Evolutionary conservation across 1,140 invertebrate genomes (phyloP).

Genomic region (Cataglyphis hispanica): DNA sequence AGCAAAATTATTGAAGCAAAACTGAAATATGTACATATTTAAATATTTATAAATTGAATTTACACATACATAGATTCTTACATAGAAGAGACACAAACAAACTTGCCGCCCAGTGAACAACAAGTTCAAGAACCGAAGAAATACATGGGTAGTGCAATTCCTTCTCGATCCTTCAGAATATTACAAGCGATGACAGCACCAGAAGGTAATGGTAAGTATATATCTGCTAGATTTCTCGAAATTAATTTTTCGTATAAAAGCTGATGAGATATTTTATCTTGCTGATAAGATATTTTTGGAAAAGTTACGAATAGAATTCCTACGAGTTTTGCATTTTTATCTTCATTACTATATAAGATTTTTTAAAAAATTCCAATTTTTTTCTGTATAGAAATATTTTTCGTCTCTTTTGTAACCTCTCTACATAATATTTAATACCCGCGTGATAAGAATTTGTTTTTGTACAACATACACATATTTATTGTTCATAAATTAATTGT

Average conservation of each 20-base stretch:
- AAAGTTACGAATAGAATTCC: neutral
- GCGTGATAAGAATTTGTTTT: conserved; percentile 11
- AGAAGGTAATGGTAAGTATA: conserved; percentile 86
- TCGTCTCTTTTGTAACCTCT: neutral
- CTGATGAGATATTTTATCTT: neutral
- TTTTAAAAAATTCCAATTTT: conserved; percentile 3
- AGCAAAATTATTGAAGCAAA: neutral
- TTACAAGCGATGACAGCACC: conserved; percentile 93
- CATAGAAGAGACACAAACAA: conserved; percentile 86
- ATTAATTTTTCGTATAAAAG: neutral
- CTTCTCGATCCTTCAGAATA: conserved; percentile 94
- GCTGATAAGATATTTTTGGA: neutral
- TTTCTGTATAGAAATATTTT: neutral
- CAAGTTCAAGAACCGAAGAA: conserved; percentile 91
- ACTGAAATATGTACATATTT: neutral
- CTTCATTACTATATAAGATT: neutral
- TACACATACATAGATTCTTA: neutral
- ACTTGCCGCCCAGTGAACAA: conserved; percentile 90
- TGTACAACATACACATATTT: conserved; percentile 62
- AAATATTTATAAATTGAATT: neutral
- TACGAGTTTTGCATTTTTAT: conserved; percentile 1
- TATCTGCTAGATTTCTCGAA: neutral
- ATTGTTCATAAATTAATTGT: conserved; percentile 74
- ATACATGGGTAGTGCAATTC: conserved; percentile 94
- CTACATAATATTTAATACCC: conserved; percentile 13